A percentile compares a stretch with the other conserved stretches of the same genome.
phyloP scores from a whole-genome alignment of 2,888 invertebrate genomes.

The Sericinus montela region DNA sequence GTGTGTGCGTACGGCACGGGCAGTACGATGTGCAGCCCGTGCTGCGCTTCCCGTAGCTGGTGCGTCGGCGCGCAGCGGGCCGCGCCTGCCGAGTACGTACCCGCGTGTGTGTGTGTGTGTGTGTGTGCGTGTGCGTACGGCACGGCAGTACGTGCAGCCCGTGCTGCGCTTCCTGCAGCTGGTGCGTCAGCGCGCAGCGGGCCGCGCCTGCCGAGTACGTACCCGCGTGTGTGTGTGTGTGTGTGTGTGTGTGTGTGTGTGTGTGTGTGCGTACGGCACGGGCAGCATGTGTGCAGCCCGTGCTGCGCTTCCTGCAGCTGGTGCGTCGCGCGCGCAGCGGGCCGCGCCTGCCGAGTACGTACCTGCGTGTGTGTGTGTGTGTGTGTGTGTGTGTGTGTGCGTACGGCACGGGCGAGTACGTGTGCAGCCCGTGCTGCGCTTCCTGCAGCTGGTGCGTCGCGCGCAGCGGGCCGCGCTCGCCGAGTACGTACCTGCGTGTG shows the following conservation, averaged over 20 bases:
- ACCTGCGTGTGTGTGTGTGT: too few relatives aligned
- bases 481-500: not conserved
- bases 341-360: slow-evolving; percentile 66
- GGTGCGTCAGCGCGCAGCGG: slow-evolving; percentile 89
- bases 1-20: slow-evolving; percentile 60
- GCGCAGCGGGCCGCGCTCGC: slow-evolving; percentile 88
- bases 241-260: too few relatives aligned
- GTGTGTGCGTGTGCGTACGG: slow-evolving; percentile 90
- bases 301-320: slow-evolving; percentile 92
- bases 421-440: slow-evolving; percentile 92
- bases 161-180: too few relatives aligned
- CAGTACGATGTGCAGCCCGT: slow-evolving; percentile 95
- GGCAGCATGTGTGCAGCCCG: slow-evolving; percentile 85
- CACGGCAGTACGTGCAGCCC: slow-evolving; percentile 96
- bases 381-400: not conserved
- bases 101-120: too few relatives aligned
- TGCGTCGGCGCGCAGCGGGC: slow-evolving; percentile 86
- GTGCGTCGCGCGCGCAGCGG: slow-evolving; percentile 91
- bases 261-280: not conserved
- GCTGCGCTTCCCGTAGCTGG: slow-evolving; percentile 91
- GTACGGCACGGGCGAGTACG: slow-evolving; percentile 88
- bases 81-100: slow-evolving; percentile 75
- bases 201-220: slow-evolving; percentile 73
- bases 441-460: slow-evolving; percentile 89
- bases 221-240: not conserved